Evolutionary conservation across 1,140 invertebrate genomes (phyloP), one percentile per base, ranked within the genome.

Genomic region (Achatina immaculata): DNA sequence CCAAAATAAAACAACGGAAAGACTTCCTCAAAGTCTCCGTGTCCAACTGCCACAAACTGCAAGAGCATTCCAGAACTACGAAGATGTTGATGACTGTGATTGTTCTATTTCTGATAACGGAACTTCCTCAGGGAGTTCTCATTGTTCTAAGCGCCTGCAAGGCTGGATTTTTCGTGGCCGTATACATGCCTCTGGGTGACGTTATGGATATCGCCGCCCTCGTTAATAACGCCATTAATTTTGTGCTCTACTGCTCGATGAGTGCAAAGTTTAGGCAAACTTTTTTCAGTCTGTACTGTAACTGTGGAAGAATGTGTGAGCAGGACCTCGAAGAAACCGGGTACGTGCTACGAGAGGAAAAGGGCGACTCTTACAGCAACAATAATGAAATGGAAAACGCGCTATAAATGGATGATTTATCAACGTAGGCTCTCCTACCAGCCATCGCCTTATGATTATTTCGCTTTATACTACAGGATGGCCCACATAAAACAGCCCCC

Each of bases 241-340:
- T 98, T 88, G 94, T 98, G 65, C 92, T 98, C 0, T 98, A 98
- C 88, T 98, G 97, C 84, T 94, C 95, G 36, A 99, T 98, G 97
- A 97, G 96, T 68, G 93, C 95, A 45, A 96, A 98, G 92, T 99
- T 99, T 89, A 93, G 97, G 14, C 93, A 94, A 55, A 97, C 96
- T 0, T 98, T 98, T 82, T 81, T 89, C 0, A 79, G 85, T 34
- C 68, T 90, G 2, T 91, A 87, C 81, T 90, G 87, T 77, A 38
- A 76, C 24, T 87, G 81, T 24, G 83, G 82, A 24, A 21, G 48
- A 69, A 34, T 40, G 34, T 73, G 38, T 31, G 42, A 73, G 0
- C n/a, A 40, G 0, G 51, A 68, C 45, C 36, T 7, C 19, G 81
- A 80, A 42, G 75, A 83, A 34, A 82, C 79, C 58, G 85, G 84